Conservation (phyloP, 2,888 invertebrate species). For the Eupithecia centaureata region DNA sequence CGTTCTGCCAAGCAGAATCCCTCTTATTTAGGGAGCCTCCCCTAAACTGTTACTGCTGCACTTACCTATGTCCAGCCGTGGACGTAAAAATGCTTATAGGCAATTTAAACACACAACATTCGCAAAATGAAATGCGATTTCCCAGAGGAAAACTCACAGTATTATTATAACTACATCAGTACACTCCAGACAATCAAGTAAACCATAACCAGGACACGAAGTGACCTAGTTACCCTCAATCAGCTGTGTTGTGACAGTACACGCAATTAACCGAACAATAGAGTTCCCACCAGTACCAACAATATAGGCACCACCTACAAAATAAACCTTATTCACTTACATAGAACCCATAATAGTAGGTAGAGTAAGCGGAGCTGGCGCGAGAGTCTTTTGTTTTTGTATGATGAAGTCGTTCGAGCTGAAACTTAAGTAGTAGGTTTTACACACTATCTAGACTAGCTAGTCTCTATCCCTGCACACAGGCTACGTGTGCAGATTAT, state of each 20-base stretch:
- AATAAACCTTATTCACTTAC: constrained; percentile 5
- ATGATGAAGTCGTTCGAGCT: too few relatives aligned
- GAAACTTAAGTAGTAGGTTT: too few relatives aligned
- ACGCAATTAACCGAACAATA: constrained; percentile 33
- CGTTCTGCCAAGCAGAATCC: too few relatives aligned
- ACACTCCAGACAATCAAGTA: neutral
- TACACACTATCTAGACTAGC: too few relatives aligned
- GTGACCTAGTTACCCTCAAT: constrained; percentile 20
- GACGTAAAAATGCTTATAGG: too few relatives aligned
- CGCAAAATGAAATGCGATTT: too few relatives aligned
- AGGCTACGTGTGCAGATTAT: too few relatives aligned
- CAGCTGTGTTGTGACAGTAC: constrained; percentile 22
- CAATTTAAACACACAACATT: too few relatives aligned
- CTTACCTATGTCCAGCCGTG: too few relatives aligned
- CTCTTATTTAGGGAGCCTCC: too few relatives aligned
- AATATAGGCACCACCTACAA: constrained; percentile 3
- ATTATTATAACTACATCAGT: neutral
- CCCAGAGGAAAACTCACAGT: neutral
- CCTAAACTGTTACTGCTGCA: too few relatives aligned
- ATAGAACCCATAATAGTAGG: neutral
- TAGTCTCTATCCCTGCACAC: too few relatives aligned
- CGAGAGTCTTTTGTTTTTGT: neutral
- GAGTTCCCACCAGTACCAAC: constrained; percentile 28
- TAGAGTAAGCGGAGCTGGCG: neutral
- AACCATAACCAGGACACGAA: neutral